These are phyloP conservation scores for Chymomyza fuscimana DNA, from an alignment of 2,888 invertebrate species.

Conservation along the genomic window DNA sequence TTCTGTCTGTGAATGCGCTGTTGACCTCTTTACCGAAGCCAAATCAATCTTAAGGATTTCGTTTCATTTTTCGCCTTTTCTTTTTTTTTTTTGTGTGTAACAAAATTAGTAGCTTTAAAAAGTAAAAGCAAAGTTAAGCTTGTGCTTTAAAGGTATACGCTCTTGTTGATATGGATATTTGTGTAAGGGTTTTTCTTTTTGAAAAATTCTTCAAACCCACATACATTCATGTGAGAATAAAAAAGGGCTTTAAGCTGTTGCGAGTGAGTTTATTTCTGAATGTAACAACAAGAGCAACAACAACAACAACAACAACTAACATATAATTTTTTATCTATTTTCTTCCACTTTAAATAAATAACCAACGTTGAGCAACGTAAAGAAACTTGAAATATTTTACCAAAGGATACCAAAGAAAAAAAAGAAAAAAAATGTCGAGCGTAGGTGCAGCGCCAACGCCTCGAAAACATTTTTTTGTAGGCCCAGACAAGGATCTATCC, in stretches of 20 bases:
- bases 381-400: slow-evolving; percentile 2
- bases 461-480: background rate
- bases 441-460: background rate
- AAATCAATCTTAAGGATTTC: background rate
- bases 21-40: background rate
- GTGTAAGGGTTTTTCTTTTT: background rate
- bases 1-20: background rate
- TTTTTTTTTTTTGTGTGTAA: background rate
- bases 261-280: no score
- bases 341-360: background rate
- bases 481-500: slow-evolving; percentile 25
- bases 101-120: background rate
- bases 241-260: background rate
- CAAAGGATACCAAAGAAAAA: background rate
- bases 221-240: background rate
- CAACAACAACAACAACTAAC: background rate
- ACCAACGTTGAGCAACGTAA: background rate
- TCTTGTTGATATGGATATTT: background rate
- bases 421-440: background rate
- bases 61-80: background rate
- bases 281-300: no score
- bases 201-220: background rate
- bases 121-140: background rate
- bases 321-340: background rate
- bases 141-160: background rate